phyloP scores from a whole-genome alignment of 2,797 vertebrate species.

The Garrulus glandarius region DNA sequence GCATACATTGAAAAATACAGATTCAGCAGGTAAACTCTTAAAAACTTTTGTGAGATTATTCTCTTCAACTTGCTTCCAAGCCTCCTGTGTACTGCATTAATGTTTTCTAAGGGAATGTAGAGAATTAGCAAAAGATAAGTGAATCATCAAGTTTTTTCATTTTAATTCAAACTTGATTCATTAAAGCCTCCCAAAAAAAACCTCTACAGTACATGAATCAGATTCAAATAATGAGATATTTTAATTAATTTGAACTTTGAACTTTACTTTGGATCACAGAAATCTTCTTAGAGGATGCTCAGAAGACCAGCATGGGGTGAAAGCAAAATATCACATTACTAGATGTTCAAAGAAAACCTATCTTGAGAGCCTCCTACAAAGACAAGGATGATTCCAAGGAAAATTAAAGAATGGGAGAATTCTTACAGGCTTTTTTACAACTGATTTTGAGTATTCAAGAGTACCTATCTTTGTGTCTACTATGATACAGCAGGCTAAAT shows the following conservation, averaged over 20 bases:
- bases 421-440: background rate
- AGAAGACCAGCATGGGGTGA: constrained; percentile 24
- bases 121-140: background rate
- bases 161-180: constrained; percentile 3
- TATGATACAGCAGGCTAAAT: background rate
- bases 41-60: background rate
- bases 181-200: background rate
- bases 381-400: background rate
- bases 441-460: background rate
- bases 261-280: constrained; percentile 23
- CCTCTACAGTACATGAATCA: background rate
- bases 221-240: constrained; percentile 39
- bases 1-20: background rate
- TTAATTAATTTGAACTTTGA: constrained; percentile 48
- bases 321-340: constrained; percentile 4
- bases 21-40: background rate
- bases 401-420: background rate
- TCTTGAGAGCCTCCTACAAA: background rate
- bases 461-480: background rate
- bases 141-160: background rate
- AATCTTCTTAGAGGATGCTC: constrained; percentile 15
- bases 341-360: constrained; percentile 29
- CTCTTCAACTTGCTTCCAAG: background rate
- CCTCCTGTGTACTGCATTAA: background rate
- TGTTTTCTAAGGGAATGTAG: background rate